phyloP scores from a whole-genome alignment of 1,140 invertebrate genomes.

The Homalodisca vitripennis region DNA sequence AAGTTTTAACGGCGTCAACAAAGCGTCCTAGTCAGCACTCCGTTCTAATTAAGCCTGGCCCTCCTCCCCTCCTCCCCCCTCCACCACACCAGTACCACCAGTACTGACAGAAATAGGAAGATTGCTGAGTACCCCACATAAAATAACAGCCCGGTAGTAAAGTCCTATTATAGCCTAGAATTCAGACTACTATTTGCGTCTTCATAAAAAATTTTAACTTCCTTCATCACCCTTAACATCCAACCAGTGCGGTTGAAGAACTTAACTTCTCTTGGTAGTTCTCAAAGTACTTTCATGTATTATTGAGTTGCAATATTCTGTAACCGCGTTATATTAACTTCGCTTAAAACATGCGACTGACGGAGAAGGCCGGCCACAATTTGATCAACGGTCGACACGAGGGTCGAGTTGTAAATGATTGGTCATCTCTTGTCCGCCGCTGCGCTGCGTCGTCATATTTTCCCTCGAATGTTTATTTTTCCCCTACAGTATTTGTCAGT shows the following conservation, averaged over 20 bases:
- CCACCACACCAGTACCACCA: neutral
- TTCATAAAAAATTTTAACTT: no score
- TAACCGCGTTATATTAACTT: neutral
- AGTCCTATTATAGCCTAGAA: no score
- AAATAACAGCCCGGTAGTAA: no score
- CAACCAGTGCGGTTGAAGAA: no score
- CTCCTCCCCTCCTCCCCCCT: neutral
- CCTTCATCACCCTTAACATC: no score
- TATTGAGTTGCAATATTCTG: slow-evolving; percentile 9
- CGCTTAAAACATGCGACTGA: neutral
- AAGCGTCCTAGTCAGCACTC: slow-evolving; percentile 23
- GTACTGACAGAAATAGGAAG: no score
- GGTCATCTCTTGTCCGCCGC: neutral
- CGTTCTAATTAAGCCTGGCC: slow-evolving; percentile 21
- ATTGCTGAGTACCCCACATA: no score
- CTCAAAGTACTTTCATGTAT: slow-evolving; percentile 28
- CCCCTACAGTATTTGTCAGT: no score
- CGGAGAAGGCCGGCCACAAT: neutral
- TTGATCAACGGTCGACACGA: slow-evolving; percentile 2
- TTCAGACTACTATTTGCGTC: no score
- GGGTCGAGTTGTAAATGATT: slow-evolving; percentile 5
- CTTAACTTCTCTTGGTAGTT: no score
- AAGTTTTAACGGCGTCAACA: slow-evolving; percentile 28
- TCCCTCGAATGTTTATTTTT: no score
- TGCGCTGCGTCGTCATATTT: neutral